Percentiles rank a stretch among this genome's conserved stretches.
These are phyloP conservation scores for Acrobeloides nanus DNA, from an alignment of 2,888 invertebrate genomes.

Conservation along the genomic window DNA sequence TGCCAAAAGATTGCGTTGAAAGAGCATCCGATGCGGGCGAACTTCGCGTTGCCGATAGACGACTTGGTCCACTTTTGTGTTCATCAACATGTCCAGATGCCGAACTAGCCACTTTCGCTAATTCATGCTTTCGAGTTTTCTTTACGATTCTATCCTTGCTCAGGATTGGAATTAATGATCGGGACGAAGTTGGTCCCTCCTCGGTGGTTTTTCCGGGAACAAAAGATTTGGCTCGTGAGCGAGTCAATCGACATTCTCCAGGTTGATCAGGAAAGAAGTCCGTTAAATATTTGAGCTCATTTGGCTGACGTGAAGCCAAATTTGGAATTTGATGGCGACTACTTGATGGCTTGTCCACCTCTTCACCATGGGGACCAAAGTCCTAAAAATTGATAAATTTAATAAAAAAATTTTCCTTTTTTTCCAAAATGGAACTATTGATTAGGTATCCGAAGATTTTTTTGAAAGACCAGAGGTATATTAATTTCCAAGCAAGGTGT, in stretches of 20 bases:
- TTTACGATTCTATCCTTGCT: background rate
- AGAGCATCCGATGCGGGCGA: background rate
- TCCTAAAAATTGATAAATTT: too few relatives aligned
- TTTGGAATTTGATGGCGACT: background rate
- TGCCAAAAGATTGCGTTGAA: conserved; percentile 8
- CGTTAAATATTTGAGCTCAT: conserved; percentile 23
- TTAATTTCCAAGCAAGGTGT: too few relatives aligned
- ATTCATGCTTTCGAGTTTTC: background rate
- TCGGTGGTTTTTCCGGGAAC: conserved; percentile 3
- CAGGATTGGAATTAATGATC: conserved; percentile 1
- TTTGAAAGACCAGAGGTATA: too few relatives aligned
- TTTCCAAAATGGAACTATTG: too few relatives aligned
- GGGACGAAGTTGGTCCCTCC: background rate
- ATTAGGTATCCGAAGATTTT: too few relatives aligned
- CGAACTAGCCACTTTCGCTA: background rate
- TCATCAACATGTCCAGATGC: conserved; percentile 1
- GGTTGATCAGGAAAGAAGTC: conserved; percentile 32
- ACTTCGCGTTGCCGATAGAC: background rate
- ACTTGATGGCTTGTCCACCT: background rate
- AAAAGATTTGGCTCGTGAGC: conserved; percentile 20
- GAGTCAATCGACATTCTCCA: conserved; percentile 22
- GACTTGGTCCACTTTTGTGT: conserved; percentile 1
- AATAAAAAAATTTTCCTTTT: too few relatives aligned
- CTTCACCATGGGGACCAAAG: too few relatives aligned
- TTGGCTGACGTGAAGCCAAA: background rate